phyloP scores from a whole-genome alignment of 35 echinoderm and acorn worm genomes.

The Nesometra sesokonis region DNA sequence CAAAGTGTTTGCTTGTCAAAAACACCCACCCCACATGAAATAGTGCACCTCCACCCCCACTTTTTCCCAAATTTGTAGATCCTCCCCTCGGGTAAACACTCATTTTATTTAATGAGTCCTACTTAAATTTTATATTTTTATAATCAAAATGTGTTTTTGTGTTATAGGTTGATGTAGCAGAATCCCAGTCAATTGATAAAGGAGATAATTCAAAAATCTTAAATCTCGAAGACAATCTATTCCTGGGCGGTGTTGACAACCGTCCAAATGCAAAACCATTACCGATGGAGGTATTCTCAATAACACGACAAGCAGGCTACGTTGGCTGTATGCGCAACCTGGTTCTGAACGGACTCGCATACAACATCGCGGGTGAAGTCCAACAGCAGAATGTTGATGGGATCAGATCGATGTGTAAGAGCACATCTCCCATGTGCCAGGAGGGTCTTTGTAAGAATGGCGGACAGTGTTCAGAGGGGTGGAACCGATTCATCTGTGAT shows the following conservation, averaged over 20 bases:
- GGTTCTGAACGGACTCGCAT: conserved; percentile 35
- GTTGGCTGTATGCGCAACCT: conserved; percentile 85
- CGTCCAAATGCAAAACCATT: conserved; percentile 9
- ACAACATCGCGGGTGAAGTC: conserved; percentile 47
- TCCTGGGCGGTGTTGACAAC: conserved; percentile 67
- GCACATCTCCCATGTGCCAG: conserved; percentile 32
- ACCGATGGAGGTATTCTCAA: conserved; percentile 69
- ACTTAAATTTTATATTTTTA: neutral
- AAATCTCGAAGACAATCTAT: conserved; percentile 50
- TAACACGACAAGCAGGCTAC: conserved; percentile 47
- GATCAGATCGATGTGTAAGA: conserved; percentile 1
- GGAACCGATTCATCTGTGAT: conserved; percentile 96
- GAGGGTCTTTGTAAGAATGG: conserved; percentile 55
- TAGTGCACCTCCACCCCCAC: too few relatives aligned
- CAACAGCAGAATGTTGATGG: conserved; percentile 17
- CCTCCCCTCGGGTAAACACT: too few relatives aligned
- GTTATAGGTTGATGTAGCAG: neutral
- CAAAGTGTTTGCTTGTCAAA: too few relatives aligned
- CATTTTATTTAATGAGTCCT: neutral
- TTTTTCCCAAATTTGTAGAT: too few relatives aligned
- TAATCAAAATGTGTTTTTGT: neutral
- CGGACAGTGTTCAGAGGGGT: conserved; percentile 72
- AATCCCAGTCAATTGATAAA: conserved; percentile 3
- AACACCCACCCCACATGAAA: too few relatives aligned
- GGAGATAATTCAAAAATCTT: conserved; percentile 49